Percentiles rank a stretch among this genome's conserved stretches.
Conservation (phyloP, 2,888 invertebrate genomes). For the Trissoscelio sp. region DNA sequence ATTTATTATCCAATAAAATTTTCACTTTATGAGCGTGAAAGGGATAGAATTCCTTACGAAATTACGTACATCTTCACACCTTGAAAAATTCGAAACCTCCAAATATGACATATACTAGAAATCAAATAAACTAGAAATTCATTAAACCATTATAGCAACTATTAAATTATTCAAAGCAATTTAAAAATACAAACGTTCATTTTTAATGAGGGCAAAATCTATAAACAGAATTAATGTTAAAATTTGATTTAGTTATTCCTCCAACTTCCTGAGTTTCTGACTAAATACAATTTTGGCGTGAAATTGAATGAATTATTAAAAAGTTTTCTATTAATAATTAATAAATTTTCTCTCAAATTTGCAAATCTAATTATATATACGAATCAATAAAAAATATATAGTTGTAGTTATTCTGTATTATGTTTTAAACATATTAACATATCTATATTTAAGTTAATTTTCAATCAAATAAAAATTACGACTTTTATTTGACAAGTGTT, state of each 20-base stretch:
- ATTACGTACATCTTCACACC: conserved; percentile 9
- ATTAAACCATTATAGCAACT: neutral
- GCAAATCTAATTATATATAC: no score
- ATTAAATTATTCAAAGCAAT: neutral
- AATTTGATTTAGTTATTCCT: conserved; percentile 3
- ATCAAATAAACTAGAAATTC: neutral
- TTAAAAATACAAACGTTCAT: neutral
- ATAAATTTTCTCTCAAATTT: no score
- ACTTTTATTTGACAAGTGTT: no score
- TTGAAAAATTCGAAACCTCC: conserved; percentile 7
- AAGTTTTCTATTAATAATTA: no score
- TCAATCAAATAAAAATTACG: no score
- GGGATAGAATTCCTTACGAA: conserved; percentile 1
- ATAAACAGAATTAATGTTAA: conserved; percentile 3
- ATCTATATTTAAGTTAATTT: no score
- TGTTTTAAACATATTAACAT: no score
- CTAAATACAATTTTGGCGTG: neutral
- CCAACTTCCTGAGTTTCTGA: neutral
- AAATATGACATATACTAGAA: neutral
- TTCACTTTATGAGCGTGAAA: conserved; percentile 12
- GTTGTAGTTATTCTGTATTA: no score
- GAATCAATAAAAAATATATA: no score
- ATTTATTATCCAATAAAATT: conserved; percentile 15
- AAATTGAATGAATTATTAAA: conserved; percentile 1
- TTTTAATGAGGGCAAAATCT: neutral